Evolutionary conservation across 2,113 vertebrate species (phyloP).

Genomic region (Sander vitreus): DNA sequence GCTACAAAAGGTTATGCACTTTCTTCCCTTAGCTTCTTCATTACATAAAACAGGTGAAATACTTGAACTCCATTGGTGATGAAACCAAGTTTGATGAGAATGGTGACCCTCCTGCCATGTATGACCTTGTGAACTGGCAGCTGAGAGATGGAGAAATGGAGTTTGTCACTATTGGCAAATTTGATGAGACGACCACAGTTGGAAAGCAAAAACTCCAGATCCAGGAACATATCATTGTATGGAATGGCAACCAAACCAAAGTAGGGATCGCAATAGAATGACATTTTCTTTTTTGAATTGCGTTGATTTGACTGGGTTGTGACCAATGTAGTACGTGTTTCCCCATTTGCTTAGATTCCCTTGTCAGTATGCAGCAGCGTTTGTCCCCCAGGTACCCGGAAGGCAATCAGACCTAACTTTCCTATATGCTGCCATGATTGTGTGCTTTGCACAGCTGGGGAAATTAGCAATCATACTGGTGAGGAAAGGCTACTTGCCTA

Average conservation of each 20-base stretch:
- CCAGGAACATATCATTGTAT: conserved; percentile 65
- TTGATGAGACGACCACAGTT: conserved; percentile 73
- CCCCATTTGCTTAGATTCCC: conserved; percentile 72
- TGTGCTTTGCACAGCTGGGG: conserved; percentile 84
- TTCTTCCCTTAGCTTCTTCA: conserved; percentile 76
- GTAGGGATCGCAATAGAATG: conserved; percentile 49
- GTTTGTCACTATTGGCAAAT: conserved; percentile 82
- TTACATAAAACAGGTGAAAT: conserved; percentile 81
- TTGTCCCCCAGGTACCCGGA: conserved; percentile 83
- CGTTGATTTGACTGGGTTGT: not conserved
- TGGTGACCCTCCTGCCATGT: conserved; percentile 83
- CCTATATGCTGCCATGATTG: conserved; percentile 88
- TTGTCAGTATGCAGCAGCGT: conserved; percentile 81
- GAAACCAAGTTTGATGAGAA: conserved; percentile 84
- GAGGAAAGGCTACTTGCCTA: conserved; percentile 36
- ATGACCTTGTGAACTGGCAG: conserved; percentile 86
- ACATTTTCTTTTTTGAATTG: not conserved
- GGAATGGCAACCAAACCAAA: conserved; percentile 69
- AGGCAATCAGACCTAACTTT: conserved; percentile 80
- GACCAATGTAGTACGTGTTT: conserved; percentile 35
- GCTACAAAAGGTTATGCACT: not conserved
- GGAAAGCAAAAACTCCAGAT: conserved; percentile 75
- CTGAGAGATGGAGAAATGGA: conserved; percentile 70
- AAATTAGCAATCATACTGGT: conserved; percentile 87
- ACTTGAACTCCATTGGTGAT: conserved; percentile 77